Base-by-base conservation (phyloP, 2,888 invertebrate species). In the Chirona hameri region DNA sequence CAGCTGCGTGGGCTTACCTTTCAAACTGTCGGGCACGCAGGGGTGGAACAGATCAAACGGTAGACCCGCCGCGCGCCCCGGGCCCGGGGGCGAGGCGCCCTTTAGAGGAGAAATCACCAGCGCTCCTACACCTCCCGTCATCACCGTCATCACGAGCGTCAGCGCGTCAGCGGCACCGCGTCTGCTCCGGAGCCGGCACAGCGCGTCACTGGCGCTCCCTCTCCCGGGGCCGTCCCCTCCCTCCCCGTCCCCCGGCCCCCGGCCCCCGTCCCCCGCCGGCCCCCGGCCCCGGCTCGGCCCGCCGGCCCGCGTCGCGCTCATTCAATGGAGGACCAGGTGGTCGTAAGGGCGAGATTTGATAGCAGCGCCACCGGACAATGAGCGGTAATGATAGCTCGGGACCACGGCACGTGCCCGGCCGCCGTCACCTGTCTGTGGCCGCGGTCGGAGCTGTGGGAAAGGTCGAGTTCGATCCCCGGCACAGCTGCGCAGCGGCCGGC, bases 291-390 rank as follows among this genome's bases (percentile, higher is more conserved):
- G 39, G 39, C 39, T 39, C 39, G 39, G 39, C 39, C 39, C 39
- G 39, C 39, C 79, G 72, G 82, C 48, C 46, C 81, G 65, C 83
- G 84, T 83, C 86, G 85, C 80, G 31, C 24, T 27, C 27, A 52
- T 48, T 82, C 72, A 29, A 72, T 72, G 72, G 72, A n/a, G 72
- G 18, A n/a, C 72, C 72, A 72, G 72, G 31, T 72, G 72, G 72
- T 31, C 72, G 72, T 72, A 72, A 72, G 72, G 72, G 72, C 72
- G 72, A 72, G 72, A 72, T 72, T 72, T 31, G 18, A 72, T 72
- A 31, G 72, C 65, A 18, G 72, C 29, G 31, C 31, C 2, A 15
- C 31, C 72, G 72, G 72, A 72, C 72, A 72, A 72, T 31, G 72
- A 72, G 31, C 72, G 31, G 31, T 72, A 31, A 72, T 72, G 72